Conservation (phyloP, 2,888 invertebrate species). For the Coelogynopora nodosa region DNA sequence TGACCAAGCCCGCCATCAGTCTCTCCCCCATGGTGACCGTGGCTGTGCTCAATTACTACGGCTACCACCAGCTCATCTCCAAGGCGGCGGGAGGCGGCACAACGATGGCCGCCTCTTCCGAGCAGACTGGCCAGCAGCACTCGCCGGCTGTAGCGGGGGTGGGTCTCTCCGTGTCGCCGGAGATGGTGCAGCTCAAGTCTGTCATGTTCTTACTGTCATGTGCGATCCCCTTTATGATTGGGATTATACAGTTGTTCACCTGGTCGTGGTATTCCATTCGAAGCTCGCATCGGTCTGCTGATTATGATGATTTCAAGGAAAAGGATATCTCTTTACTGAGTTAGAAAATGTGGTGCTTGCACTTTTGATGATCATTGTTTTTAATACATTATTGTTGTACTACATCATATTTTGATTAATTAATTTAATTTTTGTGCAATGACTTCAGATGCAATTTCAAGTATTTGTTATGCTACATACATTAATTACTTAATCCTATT, state of each 20-base stretch:
- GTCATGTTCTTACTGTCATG: conserved; percentile 36
- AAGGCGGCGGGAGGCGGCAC: not conserved
- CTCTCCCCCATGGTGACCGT: conserved; percentile 57
- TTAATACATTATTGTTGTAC: no score
- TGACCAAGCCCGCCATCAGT: conserved; percentile 58
- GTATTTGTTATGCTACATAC: no score
- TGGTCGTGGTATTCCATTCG: conserved; percentile 39
- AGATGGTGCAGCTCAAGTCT: not conserved
- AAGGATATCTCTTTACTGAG: no score
- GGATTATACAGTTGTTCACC: conserved; percentile 16
- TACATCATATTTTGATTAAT: no score
- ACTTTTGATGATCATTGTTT: no score
- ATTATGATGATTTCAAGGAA: no score
- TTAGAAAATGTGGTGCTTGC: no score
- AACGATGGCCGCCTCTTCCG: not conserved
- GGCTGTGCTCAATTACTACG: conserved; percentile 54
- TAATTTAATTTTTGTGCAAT: no score
- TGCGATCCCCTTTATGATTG: conserved; percentile 32
- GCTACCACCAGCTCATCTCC: conserved; percentile 50
- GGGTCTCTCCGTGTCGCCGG: not conserved
- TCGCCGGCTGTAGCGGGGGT: no score
- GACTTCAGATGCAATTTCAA: no score
- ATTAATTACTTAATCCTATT: no score
- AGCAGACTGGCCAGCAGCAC: no score
- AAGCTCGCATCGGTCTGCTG: conserved; percentile 29